phyloP scores from a whole-genome alignment of 1,140 invertebrate genomes.

The Tetramorium parvispinum region DNA sequence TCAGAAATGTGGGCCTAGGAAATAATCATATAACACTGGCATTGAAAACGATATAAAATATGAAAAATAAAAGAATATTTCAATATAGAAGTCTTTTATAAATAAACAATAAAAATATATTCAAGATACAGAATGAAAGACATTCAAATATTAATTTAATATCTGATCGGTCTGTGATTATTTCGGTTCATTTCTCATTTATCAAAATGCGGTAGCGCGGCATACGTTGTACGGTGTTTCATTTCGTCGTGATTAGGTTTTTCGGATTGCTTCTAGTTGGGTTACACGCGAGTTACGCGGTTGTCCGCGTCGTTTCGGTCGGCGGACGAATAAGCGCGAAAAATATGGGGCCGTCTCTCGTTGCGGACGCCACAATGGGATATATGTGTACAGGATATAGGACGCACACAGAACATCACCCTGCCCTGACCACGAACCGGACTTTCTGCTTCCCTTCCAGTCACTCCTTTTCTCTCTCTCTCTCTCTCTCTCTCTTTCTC shows the following conservation, averaged over 20 bases:
- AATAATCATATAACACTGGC: no score
- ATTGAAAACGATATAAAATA: not conserved
- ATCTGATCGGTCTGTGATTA: not conserved
- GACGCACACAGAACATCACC: slow-evolving; percentile 23
- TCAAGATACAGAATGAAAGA: not conserved
- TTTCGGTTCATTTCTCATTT: not conserved
- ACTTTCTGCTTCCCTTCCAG: slow-evolving; percentile 29
- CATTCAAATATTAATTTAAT: not conserved
- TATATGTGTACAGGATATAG: slow-evolving; percentile 28
- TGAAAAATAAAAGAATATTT: not conserved
- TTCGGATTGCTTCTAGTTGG: not conserved
- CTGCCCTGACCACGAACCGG: slow-evolving; percentile 48
- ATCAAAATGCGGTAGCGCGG: not conserved
- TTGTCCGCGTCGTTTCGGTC: slow-evolving; percentile 38
- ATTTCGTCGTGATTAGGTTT: slow-evolving; percentile 5
- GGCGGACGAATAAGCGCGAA: slow-evolving; percentile 41
- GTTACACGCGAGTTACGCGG: slow-evolving; percentile 37
- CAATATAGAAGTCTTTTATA: not conserved
- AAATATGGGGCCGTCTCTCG: slow-evolving; percentile 51
- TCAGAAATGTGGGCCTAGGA: no score
- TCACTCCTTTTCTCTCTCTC: not conserved
- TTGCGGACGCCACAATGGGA: slow-evolving; percentile 49
- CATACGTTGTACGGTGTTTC: not conserved
- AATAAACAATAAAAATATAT: not conserved
- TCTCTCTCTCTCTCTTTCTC: not conserved